These are phyloP conservation scores for Eupithecia centaureata DNA, from an alignment of 2,888 invertebrate genomes.

Conservation along the genomic window DNA sequence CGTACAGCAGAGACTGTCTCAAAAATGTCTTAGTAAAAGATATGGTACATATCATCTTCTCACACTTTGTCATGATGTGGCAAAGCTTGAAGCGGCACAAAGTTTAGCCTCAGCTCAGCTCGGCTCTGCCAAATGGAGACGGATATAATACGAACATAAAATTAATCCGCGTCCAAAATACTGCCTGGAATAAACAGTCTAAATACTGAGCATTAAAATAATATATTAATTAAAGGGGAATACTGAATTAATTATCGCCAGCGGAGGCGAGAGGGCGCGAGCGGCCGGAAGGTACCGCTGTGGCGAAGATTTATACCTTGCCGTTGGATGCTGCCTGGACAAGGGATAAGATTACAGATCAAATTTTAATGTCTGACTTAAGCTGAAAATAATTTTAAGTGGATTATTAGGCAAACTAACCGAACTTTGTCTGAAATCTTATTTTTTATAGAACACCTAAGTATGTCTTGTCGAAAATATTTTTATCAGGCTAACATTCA, in stretches of 20 bases:
- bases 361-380: no score
- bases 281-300: constrained; percentile 56
- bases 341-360: constrained; percentile 34
- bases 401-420: no score
- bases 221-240: constrained; percentile 61
- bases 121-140: not conserved
- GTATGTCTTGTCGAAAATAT: no score
- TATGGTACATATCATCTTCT: not conserved
- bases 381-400: no score
- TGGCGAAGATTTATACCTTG: constrained; percentile 62
- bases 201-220: constrained; percentile 50
- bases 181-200: constrained; percentile 33
- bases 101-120: not conserved
- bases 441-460: no score
- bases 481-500: no score
- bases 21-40: not conserved
- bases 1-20: not conserved
- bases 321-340: constrained; percentile 29
- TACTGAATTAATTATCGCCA: constrained; percentile 62
- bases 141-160: not conserved
- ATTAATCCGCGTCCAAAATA: constrained; percentile 17
- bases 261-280: constrained; percentile 50
- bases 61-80: not conserved
- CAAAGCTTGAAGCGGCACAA: not conserved
- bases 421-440: no score